Evolutionary conservation across 2,888 invertebrate genomes (phyloP), one percentile per base, ranked within the genome.

Genomic region (Vanessa cardui): DNA sequence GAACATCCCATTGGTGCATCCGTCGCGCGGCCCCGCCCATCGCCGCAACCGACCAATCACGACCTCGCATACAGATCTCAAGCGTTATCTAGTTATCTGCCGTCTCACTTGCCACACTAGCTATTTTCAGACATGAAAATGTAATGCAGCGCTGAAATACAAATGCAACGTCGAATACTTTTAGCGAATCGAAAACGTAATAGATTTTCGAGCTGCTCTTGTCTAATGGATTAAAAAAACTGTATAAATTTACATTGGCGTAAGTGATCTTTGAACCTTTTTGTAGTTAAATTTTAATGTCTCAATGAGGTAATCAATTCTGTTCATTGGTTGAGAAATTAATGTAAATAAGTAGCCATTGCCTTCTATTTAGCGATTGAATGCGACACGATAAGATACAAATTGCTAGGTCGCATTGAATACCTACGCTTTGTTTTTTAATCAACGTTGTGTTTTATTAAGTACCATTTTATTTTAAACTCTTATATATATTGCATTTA

Each of bases 1-100:
- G 90, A 82, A 80, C 89, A 92, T 92, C 92, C 90, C 89, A 94
- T 94, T 93, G 94, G 93, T 92, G 93, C 92, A 94, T 94, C 94
- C 93, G 88, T 80, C 80, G 84, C 81, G 85, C 80, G 80, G 88
- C 88, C 88, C 87, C 92, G 92, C 93, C 92, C 86, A 79, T 80
- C 77, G 76, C 74, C 78, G 75, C 76, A 83, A 79, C 75, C 84
- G 81, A 70, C 92, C 92, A 92, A 92, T 92, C 82, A 75, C 83
- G 73, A 73, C 77, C 78, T 77, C 82, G 85, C 86, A 83, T 89
- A 93, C 90, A 93, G 94, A 93, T 94, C 94, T 89, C 93, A 93
- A 87, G 81, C 92, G 85, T 92, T 92, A 91, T 92, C 92, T 92
- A 88, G 87, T 91, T 90, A 89, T 92, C 92, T 90, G 86, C 91